phyloP scores from a whole-genome alignment of 2,888 invertebrate species.

The Pocota personata region DNA sequence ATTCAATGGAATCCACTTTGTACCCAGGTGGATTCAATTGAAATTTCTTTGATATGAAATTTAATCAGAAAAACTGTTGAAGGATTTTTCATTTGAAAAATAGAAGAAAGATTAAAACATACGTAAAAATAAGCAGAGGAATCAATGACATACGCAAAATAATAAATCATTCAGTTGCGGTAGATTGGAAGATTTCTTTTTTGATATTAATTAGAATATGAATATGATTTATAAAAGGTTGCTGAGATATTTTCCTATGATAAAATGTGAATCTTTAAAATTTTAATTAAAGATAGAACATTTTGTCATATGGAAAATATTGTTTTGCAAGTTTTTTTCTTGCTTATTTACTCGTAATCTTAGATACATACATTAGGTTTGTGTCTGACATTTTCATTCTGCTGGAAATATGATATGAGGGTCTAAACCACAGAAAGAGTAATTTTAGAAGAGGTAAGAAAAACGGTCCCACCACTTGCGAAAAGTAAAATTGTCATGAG shows the following conservation, averaged over 20 bases:
- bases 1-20: slow-evolving; percentile 60
- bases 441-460: no score
- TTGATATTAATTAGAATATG: slow-evolving; percentile 30
- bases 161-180: slow-evolving; percentile 36
- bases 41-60: slow-evolving; percentile 69
- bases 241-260: background rate
- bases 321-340: background rate
- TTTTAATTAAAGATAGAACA: slow-evolving; percentile 3
- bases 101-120: background rate
- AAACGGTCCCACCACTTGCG: no score
- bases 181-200: slow-evolving; percentile 7
- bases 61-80: slow-evolving; percentile 61
- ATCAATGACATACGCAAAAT: slow-evolving; percentile 26
- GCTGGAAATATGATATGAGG: background rate
- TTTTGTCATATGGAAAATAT: slow-evolving; percentile 7
- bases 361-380: no score
- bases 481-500: no score
- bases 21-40: slow-evolving; percentile 71
- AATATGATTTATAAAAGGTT: slow-evolving; percentile 46
- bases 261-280: background rate
- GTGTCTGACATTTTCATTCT: background rate
- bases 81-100: slow-evolving; percentile 68
- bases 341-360: no score
- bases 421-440: no score
- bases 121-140: background rate